Evolutionary conservation across 92 coral and sea anemone genomes (phyloP).

Genomic region (Zoanthus gigantus): DNA sequence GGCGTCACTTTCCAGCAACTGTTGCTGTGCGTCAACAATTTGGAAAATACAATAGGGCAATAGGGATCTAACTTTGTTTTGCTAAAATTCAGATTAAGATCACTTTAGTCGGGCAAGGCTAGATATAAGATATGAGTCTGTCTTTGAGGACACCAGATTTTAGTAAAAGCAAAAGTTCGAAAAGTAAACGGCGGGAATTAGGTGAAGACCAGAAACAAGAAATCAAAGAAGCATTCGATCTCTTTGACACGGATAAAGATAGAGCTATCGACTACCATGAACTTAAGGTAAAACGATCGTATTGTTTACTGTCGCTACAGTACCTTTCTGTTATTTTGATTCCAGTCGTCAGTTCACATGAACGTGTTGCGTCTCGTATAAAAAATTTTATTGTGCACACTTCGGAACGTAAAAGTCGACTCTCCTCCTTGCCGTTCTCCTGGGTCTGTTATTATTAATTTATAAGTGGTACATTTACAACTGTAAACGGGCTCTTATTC

Average conservation of each 20-base stretch:
- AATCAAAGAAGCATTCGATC: constrained; percentile 96
- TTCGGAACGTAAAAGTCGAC: too few relatives aligned
- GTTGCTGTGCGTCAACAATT: constrained; percentile 34
- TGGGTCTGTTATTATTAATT: not conserved
- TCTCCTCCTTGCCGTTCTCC: too few relatives aligned
- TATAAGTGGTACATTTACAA: not conserved
- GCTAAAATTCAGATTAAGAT: not conserved
- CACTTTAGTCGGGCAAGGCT: not conserved
- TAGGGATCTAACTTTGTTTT: constrained; percentile 9
- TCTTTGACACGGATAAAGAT: constrained; percentile 98
- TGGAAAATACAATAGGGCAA: not conserved
- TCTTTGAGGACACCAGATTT: constrained; percentile 95
- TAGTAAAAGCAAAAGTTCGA: constrained; percentile 86
- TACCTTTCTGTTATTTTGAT: too few relatives aligned
- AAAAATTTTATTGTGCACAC: too few relatives aligned
- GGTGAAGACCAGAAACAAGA: constrained; percentile 99
- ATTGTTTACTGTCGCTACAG: not conserved
- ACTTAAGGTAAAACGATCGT: constrained; percentile 72
- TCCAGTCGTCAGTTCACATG: too few relatives aligned
- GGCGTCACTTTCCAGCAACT: constrained; percentile 65
- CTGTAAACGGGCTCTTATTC: not conserved
- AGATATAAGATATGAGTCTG: constrained; percentile 79
- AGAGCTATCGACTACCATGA: constrained; percentile 97
- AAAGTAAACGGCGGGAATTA: constrained; percentile 91
- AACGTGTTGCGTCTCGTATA: too few relatives aligned